Conservation (phyloP, 2,888 invertebrate genomes). For the Leptopilina myrica region DNA sequence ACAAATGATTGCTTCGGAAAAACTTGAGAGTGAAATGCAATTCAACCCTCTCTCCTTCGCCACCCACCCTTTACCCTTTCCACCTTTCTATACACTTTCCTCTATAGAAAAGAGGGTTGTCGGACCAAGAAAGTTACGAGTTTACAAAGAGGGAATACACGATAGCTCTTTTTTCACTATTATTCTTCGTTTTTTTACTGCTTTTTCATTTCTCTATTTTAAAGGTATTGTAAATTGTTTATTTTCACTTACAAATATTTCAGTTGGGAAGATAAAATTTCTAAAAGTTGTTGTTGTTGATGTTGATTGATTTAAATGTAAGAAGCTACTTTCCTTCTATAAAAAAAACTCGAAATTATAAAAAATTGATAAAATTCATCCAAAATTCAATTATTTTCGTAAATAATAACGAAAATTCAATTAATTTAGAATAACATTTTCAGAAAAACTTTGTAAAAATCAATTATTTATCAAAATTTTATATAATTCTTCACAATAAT, state of each 20-base stretch:
- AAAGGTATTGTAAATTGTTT: constrained; percentile 7
- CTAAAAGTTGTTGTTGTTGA: neutral
- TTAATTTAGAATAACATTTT: too few relatives aligned
- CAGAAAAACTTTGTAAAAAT: too few relatives aligned
- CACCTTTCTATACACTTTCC: neutral
- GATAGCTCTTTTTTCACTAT: constrained; percentile 47
- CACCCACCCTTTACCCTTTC: too few relatives aligned
- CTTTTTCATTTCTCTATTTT: constrained; percentile 3
- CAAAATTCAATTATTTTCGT: too few relatives aligned
- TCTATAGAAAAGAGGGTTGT: constrained; percentile 52
- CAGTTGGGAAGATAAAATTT: neutral
- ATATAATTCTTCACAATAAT: too few relatives aligned
- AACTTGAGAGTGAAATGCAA: constrained; percentile 61
- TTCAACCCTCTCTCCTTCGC: constrained; percentile 11
- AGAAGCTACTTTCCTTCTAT: too few relatives aligned
- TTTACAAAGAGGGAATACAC: constrained; percentile 50
- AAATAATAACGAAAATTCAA: too few relatives aligned
- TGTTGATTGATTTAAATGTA: too few relatives aligned
- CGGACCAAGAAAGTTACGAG: constrained; percentile 55
- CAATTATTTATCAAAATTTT: too few relatives aligned
- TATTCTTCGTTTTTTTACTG: neutral
- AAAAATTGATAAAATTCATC: too few relatives aligned
- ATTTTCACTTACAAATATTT: constrained; percentile 3
- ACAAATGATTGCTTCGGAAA: constrained; percentile 73
- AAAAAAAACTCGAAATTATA: too few relatives aligned